These are phyloP conservation scores for Drosophila lutescens DNA, from an alignment of 2,888 invertebrate species.

Conservation along the genomic window DNA sequence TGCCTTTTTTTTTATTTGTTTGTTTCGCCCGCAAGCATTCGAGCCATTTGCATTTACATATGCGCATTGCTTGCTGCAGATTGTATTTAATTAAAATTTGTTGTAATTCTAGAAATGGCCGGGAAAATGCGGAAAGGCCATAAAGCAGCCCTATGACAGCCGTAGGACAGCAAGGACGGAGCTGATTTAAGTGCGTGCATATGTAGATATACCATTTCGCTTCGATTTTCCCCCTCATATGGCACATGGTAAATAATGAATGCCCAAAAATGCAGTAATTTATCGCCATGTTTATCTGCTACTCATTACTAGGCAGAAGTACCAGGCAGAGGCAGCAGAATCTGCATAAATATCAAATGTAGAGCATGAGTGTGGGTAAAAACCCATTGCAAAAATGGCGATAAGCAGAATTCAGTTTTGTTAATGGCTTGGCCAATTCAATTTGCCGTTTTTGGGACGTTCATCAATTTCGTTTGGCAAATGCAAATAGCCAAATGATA, in stretches of 20 bases:
- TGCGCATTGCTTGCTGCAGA: constrained; percentile 65
- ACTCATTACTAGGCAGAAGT: constrained; percentile 40
- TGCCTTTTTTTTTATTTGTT: constrained; percentile 4
- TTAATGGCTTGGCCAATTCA: constrained; percentile 38
- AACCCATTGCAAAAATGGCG: constrained; percentile 47
- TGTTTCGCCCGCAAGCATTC: constrained; percentile 44
- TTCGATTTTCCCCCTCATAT: constrained; percentile 11
- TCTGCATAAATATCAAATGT: constrained; percentile 64
- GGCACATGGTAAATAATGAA: constrained; percentile 61
- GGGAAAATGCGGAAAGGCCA: constrained; percentile 46
- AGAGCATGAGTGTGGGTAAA: constrained; percentile 19
- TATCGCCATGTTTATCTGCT: constrained; percentile 74
- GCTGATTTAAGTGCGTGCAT: constrained; percentile 34
- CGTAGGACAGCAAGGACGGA: constrained; percentile 15
- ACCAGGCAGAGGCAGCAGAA: constrained; percentile 42
- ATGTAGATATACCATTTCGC: constrained; percentile 26
- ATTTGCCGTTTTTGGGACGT: constrained; percentile 28
- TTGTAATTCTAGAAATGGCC: constrained; percentile 58
- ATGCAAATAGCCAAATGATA: constrained; percentile 42
- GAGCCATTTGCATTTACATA: constrained; percentile 62
- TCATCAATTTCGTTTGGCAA: constrained; percentile 31
- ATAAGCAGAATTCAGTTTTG: constrained; percentile 59
- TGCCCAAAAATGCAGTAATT: constrained; percentile 73
- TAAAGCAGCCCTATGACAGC: constrained; percentile 34
- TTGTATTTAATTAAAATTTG: constrained; percentile 74